Evolutionary conservation across 1,140 invertebrate species (phyloP).

Genomic region (Scaptodrosophila lebanonensis): DNA sequence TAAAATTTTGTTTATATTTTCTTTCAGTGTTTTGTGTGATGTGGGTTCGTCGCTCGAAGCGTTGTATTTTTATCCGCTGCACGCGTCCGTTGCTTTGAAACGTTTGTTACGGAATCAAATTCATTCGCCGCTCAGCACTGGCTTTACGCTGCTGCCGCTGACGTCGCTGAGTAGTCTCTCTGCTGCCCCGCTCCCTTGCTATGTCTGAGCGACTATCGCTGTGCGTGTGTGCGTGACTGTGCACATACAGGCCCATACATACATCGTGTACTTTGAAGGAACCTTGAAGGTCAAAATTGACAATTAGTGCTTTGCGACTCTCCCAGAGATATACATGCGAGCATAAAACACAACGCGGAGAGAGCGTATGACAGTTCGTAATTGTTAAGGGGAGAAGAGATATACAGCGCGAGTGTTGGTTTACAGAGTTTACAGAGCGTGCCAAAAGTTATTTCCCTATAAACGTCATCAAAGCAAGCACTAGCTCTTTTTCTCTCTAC

Average conservation of each 20-base stretch:
- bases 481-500: too few relatives aligned
- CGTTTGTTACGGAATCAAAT: conserved; percentile 72
- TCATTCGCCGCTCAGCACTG: conserved; percentile 46
- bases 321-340: too few relatives aligned
- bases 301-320: conserved; percentile 72
- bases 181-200: conserved; percentile 3
- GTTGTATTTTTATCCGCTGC: conserved; percentile 62
- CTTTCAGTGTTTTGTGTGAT: conserved; percentile 11
- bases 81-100: conserved; percentile 71
- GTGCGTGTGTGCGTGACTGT: conserved; percentile 7
- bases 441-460: background rate
- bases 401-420: background rate
- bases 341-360: too few relatives aligned
- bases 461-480: background rate
- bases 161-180: conserved; percentile 13
- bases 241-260: conserved; percentile 3
- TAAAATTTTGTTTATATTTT: conserved; percentile 11
- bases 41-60: conserved; percentile 23
- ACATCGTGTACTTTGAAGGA: conserved; percentile 69
- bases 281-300: conserved; percentile 77
- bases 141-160: conserved; percentile 30
- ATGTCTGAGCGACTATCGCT: conserved; percentile 18
- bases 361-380: conserved; percentile 31
- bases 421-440: background rate
- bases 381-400: too few relatives aligned